Evolutionary conservation across 2,888 invertebrate genomes (phyloP).

Genomic region (Euzophera pinguis): DNA sequence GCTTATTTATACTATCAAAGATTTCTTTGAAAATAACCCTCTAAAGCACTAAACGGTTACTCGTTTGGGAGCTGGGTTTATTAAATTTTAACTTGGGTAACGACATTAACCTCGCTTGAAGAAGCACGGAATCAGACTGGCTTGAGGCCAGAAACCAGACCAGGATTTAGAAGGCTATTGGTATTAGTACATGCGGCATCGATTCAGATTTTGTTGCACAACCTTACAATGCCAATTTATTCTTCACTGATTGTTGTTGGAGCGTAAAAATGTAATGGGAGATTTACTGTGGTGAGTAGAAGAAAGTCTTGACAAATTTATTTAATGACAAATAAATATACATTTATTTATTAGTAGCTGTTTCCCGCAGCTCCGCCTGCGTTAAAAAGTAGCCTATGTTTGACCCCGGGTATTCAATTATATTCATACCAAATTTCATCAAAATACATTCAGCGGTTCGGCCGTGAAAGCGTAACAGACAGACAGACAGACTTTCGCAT

Average conservation of each 20-base stretch:
- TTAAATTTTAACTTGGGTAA: conserved; percentile 26
- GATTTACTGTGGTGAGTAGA: no score
- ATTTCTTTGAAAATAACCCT: not conserved
- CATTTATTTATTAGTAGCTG: no score
- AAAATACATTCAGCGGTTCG: no score
- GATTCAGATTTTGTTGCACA: not conserved
- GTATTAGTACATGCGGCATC: not conserved
- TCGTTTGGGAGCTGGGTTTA: conserved; percentile 20
- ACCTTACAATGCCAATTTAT: not conserved
- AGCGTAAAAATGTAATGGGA: no score
- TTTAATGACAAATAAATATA: no score
- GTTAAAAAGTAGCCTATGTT: no score
- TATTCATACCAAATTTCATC: no score
- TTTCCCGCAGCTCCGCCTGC: no score
- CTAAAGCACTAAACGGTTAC: not conserved
- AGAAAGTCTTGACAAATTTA: no score
- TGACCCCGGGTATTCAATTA: no score
- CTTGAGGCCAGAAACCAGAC: conserved; percentile 19
- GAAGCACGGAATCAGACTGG: conserved; percentile 25
- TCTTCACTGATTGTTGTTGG: not conserved
- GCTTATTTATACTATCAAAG: not conserved
- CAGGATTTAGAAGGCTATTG: conserved; percentile 6
- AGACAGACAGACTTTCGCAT: no score
- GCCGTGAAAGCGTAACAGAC: no score
- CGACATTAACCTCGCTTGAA: conserved; percentile 24